Evolutionary conservation across 2,888 invertebrate genomes (phyloP).

Genomic region (Eristalis intricaria): DNA sequence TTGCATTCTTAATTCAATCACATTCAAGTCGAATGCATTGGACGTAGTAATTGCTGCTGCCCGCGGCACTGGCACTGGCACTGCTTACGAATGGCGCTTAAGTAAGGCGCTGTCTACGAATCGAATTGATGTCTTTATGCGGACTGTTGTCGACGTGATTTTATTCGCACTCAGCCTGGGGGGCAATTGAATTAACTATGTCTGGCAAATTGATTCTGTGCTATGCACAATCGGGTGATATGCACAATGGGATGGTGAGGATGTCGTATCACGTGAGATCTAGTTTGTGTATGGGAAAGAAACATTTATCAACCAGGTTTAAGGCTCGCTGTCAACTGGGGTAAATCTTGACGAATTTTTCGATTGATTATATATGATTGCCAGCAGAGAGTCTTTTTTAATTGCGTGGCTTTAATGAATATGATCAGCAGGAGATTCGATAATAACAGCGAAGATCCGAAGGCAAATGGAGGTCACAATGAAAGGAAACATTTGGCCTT

Average conservation of each 20-base stretch:
- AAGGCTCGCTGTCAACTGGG: background rate
- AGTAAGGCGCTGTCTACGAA: constrained; percentile 39
- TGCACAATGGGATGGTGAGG: constrained; percentile 18
- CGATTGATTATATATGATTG: too few species aligned
- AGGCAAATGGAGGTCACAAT: constrained; percentile 34
- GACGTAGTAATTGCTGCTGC: constrained; percentile 18
- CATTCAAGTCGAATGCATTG: constrained; percentile 6
- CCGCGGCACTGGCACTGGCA: constrained; percentile 9
- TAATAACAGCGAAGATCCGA: constrained; percentile 45
- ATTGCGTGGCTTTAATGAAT: constrained; percentile 79
- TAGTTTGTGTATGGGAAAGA: background rate
- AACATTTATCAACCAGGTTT: background rate
- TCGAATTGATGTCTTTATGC: constrained; percentile 40
- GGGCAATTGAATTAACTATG: constrained; percentile 55
- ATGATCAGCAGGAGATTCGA: constrained; percentile 74
- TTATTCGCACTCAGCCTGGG: constrained; percentile 36
- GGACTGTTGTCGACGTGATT: constrained; percentile 20
- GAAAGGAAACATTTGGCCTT: constrained; percentile 72
- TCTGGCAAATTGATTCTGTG: constrained; percentile 46
- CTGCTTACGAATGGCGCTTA: constrained; percentile 52
- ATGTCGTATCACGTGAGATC: background rate
- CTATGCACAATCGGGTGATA: constrained; percentile 21
- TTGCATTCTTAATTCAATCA: constrained; percentile 63
- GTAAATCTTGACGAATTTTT: background rate
- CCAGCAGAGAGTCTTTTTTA: too few species aligned